phyloP scores from a whole-genome alignment of 2,797 vertebrate genomes.

The Dicrostonyx torquatus region DNA sequence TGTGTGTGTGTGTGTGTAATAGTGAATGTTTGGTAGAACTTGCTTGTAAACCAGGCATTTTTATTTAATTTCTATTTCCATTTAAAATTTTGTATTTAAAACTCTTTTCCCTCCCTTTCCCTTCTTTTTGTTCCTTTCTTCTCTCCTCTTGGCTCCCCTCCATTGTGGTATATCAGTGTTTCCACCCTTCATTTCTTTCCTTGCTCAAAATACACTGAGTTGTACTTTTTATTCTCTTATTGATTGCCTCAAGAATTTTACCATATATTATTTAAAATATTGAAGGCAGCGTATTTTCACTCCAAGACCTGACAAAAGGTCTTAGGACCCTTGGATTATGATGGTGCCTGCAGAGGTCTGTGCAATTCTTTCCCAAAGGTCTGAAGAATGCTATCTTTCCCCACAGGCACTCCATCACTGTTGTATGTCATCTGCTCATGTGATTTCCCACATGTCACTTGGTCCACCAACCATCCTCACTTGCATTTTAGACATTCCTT shows the following conservation, averaged over 20 bases:
- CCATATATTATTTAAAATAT: not conserved
- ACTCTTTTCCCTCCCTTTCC: not conserved
- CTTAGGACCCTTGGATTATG: not conserved
- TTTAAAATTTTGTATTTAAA: not conserved
- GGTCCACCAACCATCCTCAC: not conserved
- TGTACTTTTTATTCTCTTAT: not conserved
- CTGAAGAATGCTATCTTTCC: not conserved
- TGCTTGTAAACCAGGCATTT: not conserved
- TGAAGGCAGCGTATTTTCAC: not conserved
- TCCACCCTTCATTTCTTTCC: not conserved
- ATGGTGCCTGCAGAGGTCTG: not conserved
- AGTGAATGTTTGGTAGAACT: not conserved
- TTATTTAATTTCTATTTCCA: constrained; percentile 23
- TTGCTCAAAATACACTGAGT: not conserved
- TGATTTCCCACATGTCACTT: not conserved
- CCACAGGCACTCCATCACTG: not conserved
- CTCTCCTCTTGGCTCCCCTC: not conserved
- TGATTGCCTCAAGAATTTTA: not conserved
- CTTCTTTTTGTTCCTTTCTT: not conserved
- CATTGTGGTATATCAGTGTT: not conserved
- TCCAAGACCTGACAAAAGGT: not conserved
- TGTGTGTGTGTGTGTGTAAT: not conserved
- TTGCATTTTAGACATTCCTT: constrained; percentile 46
- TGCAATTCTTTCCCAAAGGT: not conserved
- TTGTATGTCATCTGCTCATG: not conserved